Percentiles rank a stretch among this genome's conserved stretches.
Conservation (phyloP, 92 coral and sea anemone genomes). For the Palythoa grandiflora region DNA sequence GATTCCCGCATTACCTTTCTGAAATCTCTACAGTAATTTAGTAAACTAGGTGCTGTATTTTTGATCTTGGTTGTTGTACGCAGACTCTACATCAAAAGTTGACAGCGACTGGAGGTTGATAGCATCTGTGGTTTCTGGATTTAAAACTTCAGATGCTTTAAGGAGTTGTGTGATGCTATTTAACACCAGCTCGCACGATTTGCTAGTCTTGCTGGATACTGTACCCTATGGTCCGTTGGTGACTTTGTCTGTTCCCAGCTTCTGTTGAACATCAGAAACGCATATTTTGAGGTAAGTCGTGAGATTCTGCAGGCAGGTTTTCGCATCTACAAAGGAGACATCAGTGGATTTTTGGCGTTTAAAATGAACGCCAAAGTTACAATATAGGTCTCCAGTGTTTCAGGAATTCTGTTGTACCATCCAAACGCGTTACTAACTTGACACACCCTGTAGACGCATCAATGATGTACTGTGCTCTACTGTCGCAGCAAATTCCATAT, state of each 20-base stretch:
- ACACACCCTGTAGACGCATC: slow-evolving; percentile 17
- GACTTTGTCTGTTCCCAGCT: not conserved
- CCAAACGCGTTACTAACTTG: slow-evolving; percentile 21
- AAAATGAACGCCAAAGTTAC: not conserved
- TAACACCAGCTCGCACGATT: slow-evolving; percentile 45
- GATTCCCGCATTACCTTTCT: too few relatives aligned
- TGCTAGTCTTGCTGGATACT: slow-evolving; percentile 32
- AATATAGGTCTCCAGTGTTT: not conserved
- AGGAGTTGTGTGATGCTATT: slow-evolving; percentile 39
- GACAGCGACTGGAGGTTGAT: too few relatives aligned
- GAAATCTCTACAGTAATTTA: too few relatives aligned
- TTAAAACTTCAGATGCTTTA: too few relatives aligned
- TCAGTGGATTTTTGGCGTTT: not conserved
- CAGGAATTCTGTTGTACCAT: not conserved
- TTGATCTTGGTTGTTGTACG: too few relatives aligned
- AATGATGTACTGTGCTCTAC: slow-evolving; percentile 20
- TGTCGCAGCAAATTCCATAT: slow-evolving; percentile 34
- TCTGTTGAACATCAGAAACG: slow-evolving; percentile 21
- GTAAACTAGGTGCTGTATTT: too few relatives aligned
- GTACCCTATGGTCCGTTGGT: not conserved
- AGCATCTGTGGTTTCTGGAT: too few relatives aligned
- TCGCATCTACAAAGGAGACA: slow-evolving; percentile 36
- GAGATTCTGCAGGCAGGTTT: slow-evolving; percentile 31
- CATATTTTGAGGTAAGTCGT: slow-evolving; percentile 32
- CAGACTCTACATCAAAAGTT: too few relatives aligned